Evolutionary conservation across 1,140 invertebrate genomes (phyloP), one percentile per base, ranked within the genome.

Genomic region (Drosophila nasuta): DNA sequence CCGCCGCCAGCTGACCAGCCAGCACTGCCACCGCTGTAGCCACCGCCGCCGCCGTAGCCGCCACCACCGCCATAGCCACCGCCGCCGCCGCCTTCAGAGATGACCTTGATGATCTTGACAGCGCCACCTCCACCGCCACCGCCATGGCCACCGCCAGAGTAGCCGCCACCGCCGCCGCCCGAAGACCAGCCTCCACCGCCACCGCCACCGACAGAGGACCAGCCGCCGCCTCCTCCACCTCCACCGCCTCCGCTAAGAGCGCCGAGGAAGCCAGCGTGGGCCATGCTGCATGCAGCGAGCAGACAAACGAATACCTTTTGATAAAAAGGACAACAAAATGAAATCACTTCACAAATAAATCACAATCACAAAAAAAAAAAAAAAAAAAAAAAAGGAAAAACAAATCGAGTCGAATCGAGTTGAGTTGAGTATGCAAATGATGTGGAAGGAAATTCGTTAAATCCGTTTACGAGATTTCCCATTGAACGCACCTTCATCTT

Each of bases 271-370:
- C 88, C 88, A 5, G 82, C 88, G 15, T 88, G 83, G 57, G 88
- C 81, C 72, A 88, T 59, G 43, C 88, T 86, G 81, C 88, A 91
- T 35, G 76, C 76, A 56, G 88, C 88, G 35, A 91, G 81, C 72
- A 91, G 75, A 65, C 88, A 91, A 74, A 91, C 88, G 67, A 91
- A 91, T 71, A 91, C 78, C 88, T 88, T 65, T 45, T 20, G 15
- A 46, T 57, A 51, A 52, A 38, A 79, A 48, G 15, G 46, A 58
- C 45, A 58, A 41, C 41, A 51, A 33, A 10, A 28, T 35, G 52
- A 43, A 38, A 13, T 59, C 43, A 63, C 30, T 60, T 60, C 74
- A 75, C 70, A 46, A 41, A 48, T 63, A 48, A 13, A 49, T 51
- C 30, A 38, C 51, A 64, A 65, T 54, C 17, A 60, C 38, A 35